phyloP scores from a whole-genome alignment of 2,113 vertebrate species.

The Dendrocopos noguchii region DNA sequence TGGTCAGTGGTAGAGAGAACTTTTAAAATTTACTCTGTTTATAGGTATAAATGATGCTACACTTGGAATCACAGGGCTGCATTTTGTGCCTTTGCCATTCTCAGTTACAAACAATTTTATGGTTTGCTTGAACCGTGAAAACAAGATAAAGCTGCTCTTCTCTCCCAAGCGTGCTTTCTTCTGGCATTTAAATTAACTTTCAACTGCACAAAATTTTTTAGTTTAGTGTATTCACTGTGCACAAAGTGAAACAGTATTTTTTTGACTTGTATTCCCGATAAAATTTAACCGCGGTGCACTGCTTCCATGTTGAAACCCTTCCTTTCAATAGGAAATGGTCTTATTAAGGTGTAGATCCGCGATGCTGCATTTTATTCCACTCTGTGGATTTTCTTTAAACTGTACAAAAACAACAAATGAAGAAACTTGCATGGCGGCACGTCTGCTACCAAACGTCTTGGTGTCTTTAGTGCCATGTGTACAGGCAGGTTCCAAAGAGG shows the following conservation, averaged over 20 bases:
- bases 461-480: background rate
- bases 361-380: background rate
- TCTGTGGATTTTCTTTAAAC: background rate
- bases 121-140: conserved; percentile 57
- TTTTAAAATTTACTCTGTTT: conserved; percentile 39
- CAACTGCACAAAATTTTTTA: background rate
- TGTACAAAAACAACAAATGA: background rate
- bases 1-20: conserved; percentile 35
- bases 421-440: background rate
- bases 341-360: background rate
- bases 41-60: conserved; percentile 44
- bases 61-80: background rate
- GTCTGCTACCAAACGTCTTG: background rate
- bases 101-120: conserved; percentile 54
- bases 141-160: conserved; percentile 66
- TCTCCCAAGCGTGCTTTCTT: conserved; percentile 9
- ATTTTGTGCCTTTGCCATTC: background rate
- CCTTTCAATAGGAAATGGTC: background rate
- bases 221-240: background rate
- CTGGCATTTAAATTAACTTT: background rate
- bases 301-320: conserved; percentile 9
- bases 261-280: background rate
- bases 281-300: background rate
- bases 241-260: background rate
- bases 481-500: background rate